Base-by-base conservation (phyloP, 2,888 invertebrate genomes). In the Aspidiotus rigidus region DNA sequence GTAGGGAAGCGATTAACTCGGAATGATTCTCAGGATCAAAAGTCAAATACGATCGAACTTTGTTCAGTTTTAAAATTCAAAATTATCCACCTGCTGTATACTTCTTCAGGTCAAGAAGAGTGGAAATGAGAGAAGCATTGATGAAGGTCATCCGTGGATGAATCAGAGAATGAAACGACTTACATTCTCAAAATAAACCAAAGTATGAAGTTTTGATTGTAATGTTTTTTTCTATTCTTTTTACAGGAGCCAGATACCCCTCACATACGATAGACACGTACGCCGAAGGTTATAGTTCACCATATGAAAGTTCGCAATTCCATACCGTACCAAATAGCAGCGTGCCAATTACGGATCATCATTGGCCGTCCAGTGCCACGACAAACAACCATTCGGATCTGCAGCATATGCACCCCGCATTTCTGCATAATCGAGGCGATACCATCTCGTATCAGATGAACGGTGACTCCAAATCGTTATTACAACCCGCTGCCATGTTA, bases 251-350 rank as follows among this genome's bases (percentile, higher is more conserved):
- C 72, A 82, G 66, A 54, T 77, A 77, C 73, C 75, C 76, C 7
- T 77, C 77, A 71, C 75, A 62, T 49, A 57, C 17, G 13, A 49
- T 81, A 76, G 81, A 84, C 70, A 79, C 79, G 49, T 84, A 84
- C 75, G 80, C 79, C 57, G 81, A 81, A 72, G 78, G 79, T 64
- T 77, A 77, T 72, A 81, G 79, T 71, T 78, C 82, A 57, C 82
- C 84, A 53, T 87, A 86, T 77, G 86, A 86, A 75, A 62, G 11
- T 16, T 80, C 84, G 72, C 84, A 86, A 72, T 90, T 88, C 78
- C 89, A 89, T 77, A 86, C 88, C 70, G 89, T 90, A 74, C 86
- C 86, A 60, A 84, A 83, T 74, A 83, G 83, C 75, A 83, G 83
- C 75, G 79, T 71, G 54, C 64, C 64, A 59, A 69, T 55, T 28